Conservation (phyloP, 2,113 vertebrate genomes). For the Bubo blakistoni region DNA sequence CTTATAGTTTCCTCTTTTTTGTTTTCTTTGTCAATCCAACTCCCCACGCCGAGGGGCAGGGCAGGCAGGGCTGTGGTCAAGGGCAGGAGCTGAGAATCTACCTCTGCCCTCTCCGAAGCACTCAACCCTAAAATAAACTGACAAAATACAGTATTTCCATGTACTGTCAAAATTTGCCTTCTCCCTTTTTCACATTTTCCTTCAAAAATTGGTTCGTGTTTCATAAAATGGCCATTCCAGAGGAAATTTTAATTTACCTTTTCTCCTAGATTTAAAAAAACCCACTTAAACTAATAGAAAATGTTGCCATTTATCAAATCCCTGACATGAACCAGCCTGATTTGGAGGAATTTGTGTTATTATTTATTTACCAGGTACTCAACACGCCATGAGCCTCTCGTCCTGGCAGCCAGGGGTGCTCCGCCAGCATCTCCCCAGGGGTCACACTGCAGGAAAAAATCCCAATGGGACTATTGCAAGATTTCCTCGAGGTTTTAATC, state of each 20-base stretch:
- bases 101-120: neutral
- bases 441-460: neutral
- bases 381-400: accelerated
- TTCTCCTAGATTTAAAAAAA: neutral
- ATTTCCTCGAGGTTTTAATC: neutral
- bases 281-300: neutral
- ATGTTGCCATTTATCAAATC: neutral
- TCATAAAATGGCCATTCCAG: neutral
- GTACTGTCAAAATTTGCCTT: accelerated
- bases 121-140: neutral
- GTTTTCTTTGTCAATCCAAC: neutral
- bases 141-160: neutral
- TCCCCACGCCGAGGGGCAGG: accelerated
- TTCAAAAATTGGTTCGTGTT: accelerated
- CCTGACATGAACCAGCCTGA: neutral
- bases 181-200: neutral
- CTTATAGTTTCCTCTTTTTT: neutral
- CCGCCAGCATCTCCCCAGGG: neutral
- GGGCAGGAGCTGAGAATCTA: neutral
- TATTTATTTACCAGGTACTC: neutral
- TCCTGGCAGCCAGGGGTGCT: neutral
- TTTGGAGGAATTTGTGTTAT: neutral
- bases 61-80: neutral
- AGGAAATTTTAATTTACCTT: neutral
- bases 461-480: neutral